Percentiles rank a stretch among this genome's conserved stretches.
phyloP scores from a whole-genome alignment of 1,140 invertebrate species.

The Drosophila melanogaster region Release_6_plus_ISO1_MT NT_033779.5:6744001-6744500 shows the following conservation, averaged over 20 bases:
- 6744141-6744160: constrained; percentile 42
- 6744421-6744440: no score
- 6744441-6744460: no score
- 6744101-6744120: constrained; percentile 64
- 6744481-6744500: background rate
- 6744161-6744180: constrained; percentile 75
- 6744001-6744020: constrained; percentile 54
- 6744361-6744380: background rate
- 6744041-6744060: constrained; percentile 48
- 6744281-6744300: background rate
- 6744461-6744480: constrained; percentile 17
- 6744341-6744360: background rate
- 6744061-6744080: constrained; percentile 54
- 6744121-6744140: constrained; percentile 31
- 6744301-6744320: background rate
- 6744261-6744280: constrained; percentile 13
- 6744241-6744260: constrained; percentile 5
- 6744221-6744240: constrained; percentile 6
- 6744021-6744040: constrained; percentile 36
- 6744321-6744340: background rate
- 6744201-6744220: constrained; percentile 28
- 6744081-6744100: constrained; percentile 29
- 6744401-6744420: no score
- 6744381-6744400: background rate
- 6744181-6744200: constrained; percentile 65